Evolutionary conservation across 1,140 invertebrate genomes (phyloP).

Genomic region (Drosophila sulfurigaster): DNA sequence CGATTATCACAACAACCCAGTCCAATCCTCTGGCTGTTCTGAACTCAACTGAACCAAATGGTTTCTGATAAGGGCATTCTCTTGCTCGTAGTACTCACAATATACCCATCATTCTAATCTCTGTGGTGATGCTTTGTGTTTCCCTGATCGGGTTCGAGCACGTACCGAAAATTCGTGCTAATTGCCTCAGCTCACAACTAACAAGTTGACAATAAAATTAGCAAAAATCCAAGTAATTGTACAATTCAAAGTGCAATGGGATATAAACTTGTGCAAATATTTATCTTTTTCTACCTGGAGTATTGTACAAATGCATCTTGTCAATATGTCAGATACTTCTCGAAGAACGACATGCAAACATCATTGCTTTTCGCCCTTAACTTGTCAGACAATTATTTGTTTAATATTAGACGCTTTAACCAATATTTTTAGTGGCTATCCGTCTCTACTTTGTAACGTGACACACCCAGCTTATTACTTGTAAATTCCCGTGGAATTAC

Average conservation of each 20-base stretch:
- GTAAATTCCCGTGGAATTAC: constrained; percentile 8
- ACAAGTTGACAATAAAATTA: not conserved
- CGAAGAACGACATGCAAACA: no score
- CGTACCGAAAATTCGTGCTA: constrained; percentile 24
- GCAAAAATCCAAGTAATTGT: not conserved
- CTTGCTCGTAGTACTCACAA: not conserved
- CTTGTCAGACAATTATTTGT: not conserved
- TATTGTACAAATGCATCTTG: not conserved
- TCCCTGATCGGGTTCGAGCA: constrained; percentile 18
- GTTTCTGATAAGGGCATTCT: constrained; percentile 31
- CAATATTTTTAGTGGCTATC: no score
- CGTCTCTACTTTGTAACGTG: not conserved
- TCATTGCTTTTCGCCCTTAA: no score
- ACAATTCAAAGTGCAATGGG: constrained; percentile 19
- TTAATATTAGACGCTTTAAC: not conserved
- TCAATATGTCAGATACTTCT: not conserved
- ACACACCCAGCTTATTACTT: constrained; percentile 9
- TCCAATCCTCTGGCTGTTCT: constrained; percentile 30
- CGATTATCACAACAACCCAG: constrained; percentile 36
- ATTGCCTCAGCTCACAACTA: constrained; percentile 8
- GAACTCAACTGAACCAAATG: constrained; percentile 20
- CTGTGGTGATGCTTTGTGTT: not conserved
- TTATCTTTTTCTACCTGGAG: not conserved
- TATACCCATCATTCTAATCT: constrained; percentile 25
- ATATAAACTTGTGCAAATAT: not conserved